Evolutionary conservation across 2,797 vertebrate genomes (phyloP), one percentile per base, ranked within the genome.

Genomic region (Sparidentex hasta): DNA sequence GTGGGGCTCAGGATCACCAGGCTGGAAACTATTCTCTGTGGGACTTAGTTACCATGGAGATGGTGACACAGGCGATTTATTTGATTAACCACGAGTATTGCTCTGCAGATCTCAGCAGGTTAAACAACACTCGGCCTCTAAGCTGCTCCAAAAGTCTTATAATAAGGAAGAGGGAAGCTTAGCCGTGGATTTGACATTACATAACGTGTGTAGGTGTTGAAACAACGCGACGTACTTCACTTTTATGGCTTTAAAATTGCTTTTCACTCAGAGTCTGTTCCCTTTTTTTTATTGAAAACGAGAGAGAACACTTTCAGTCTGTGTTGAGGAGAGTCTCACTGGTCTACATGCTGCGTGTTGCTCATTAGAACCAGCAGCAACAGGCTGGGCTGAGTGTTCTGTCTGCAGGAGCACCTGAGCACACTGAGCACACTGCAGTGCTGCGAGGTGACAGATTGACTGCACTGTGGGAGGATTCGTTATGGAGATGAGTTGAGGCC

Each of bases 401-500:
- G 25, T 47, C 21, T 54, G 48, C 64, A 11, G 50, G 29, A 13
- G 43, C 20, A 44, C 44, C 43, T 9, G 43, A 18, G 33, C 8
- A 1, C 20, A n/a, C 58, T 27, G 27, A 18, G 33, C 8, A 1
- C 20, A n/a, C 58, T 27, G 27, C 29, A 64, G 73, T 12, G 20
- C 29, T 50, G 23, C 38, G 4, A 58, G 20, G 41, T 55, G 67
- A 79, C 74, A 33, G 50, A 54, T 81, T 78, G 50, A 74, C 33
- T 65, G 67, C 57, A 21, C 18, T 2, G 11, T 11, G 38, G 33
- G 44, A 71, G 62, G 29, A 67, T 69, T 83, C 67, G 71, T 76
- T 78, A 75, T 67, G 66, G 41, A 78, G 65, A 81, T 72, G 57
- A 54, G 74, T 65, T 29, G 33, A 74, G 57, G 44, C 43, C 27